Percentiles rank a stretch among this genome's conserved stretches.
phyloP scores from a whole-genome alignment of 2,797 vertebrate genomes.

The Acipenser oxyrinchus region DNA sequence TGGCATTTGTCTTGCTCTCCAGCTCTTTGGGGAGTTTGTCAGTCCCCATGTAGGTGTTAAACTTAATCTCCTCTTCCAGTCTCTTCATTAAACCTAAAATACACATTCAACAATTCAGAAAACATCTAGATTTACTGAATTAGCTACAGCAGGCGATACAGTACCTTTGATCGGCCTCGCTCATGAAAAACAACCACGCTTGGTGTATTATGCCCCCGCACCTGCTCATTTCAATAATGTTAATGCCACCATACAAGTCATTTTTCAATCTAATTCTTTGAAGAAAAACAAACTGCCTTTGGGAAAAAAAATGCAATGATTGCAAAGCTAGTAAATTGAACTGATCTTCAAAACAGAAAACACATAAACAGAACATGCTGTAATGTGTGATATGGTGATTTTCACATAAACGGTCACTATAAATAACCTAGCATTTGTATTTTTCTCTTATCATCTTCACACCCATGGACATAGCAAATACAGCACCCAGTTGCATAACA shows the following conservation, averaged over 20 bases:
- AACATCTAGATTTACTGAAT: not conserved
- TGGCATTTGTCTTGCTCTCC: conserved; percentile 67
- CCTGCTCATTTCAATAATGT: conserved; percentile 13
- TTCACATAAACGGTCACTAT: too few species aligned
- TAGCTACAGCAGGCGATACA: not conserved
- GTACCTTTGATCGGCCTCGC: not conserved
- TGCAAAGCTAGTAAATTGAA: too few species aligned
- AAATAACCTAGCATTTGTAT: too few species aligned
- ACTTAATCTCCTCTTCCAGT: conserved; percentile 89
- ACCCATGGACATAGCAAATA: too few species aligned
- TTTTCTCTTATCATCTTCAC: too few species aligned
- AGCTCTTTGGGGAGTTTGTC: conserved; percentile 89
- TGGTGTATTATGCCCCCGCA: not conserved
- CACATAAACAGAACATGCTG: too few species aligned
- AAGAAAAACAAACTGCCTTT: not conserved
- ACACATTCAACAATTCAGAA: conserved; percentile 4
- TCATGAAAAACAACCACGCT: not conserved
- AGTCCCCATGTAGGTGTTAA: conserved; percentile 84
- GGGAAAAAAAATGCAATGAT: not conserved
- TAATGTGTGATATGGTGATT: too few species aligned
- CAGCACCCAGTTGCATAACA: too few species aligned
- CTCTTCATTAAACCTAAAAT: conserved; percentile 81
- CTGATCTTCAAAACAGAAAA: too few species aligned
- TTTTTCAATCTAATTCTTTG: not conserved
- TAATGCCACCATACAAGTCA: conserved; percentile 2